A percentile compares a stretch with the other conserved stretches of the same genome.
These are phyloP conservation scores for Ectropis grisescens DNA, from an alignment of 1,140 invertebrate genomes.

Conservation along the genomic window DNA sequence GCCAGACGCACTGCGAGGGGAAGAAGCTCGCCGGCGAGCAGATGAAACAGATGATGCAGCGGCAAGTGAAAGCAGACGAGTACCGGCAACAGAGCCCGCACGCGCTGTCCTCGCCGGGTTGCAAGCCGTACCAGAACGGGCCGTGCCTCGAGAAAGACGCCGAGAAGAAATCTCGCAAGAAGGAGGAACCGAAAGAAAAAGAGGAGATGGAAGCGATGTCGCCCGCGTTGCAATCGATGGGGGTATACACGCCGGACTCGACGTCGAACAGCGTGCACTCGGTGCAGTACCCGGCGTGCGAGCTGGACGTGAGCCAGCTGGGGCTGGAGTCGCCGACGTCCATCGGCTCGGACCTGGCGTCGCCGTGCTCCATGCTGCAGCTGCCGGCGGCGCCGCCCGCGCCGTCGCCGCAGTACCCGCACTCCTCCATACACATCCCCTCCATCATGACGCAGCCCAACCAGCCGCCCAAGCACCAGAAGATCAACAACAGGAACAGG, in stretches of 20 bases:
- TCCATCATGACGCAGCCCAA: constrained; percentile 72
- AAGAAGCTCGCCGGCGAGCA: constrained; percentile 50
- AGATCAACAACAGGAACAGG: constrained; percentile 71
- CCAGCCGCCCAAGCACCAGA: constrained; percentile 67
- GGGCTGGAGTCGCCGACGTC: constrained; percentile 89
- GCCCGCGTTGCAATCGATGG: constrained; percentile 81
- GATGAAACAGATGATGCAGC: constrained; percentile 63
- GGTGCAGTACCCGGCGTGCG: constrained; percentile 83
- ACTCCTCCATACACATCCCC: constrained; percentile 74
- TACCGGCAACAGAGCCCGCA: constrained; percentile 51
- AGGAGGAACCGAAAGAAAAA: constrained; percentile 64
- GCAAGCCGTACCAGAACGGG: constrained; percentile 50
- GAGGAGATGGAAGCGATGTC: constrained; percentile 67
- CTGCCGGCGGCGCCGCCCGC: constrained; percentile 73
- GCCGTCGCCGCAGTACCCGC: constrained; percentile 72
- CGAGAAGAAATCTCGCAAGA: constrained; percentile 73
- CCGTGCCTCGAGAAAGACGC: constrained; percentile 57
- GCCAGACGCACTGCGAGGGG: constrained; percentile 61
- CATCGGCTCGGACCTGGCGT: constrained; percentile 87
- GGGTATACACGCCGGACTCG: constrained; percentile 87
- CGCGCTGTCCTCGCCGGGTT: constrained; percentile 46
- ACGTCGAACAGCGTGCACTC: constrained; percentile 88
- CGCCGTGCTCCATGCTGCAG: constrained; percentile 79
- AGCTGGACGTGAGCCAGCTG: constrained; percentile 86
- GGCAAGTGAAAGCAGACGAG: constrained; percentile 50